Evolutionary conservation across 2,888 invertebrate species (phyloP), one percentile per base, ranked within the genome.

Genomic region (Marasmarcha lunaedactyla): DNA sequence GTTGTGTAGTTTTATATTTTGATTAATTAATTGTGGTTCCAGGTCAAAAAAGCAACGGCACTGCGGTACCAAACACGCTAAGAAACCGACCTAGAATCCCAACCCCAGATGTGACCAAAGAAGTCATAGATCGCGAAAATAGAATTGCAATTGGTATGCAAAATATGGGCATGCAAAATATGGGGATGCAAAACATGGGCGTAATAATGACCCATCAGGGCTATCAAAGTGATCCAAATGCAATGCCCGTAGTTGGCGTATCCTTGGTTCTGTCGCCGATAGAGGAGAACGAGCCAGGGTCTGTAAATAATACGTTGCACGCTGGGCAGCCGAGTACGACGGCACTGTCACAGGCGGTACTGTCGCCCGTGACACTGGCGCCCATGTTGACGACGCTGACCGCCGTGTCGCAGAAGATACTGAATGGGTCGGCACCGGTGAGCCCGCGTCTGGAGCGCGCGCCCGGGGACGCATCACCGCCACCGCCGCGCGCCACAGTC

Each of bases 21-120:
- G 5, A 25, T 6, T 6, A 25, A 25, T 25, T 25, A 25, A 25
- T 25, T 25, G 10, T 30, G 9, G 4, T 30, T 90, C 90, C 88
- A 52, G 87, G 88, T 27, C 84, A 86, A 53, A 90, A 90, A 66
- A 81, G 91, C 52, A 92, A 91, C 63, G 90, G 90, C 2, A 78
- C 88, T 1, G 87, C 86, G 10, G 74, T 89, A 26, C 87, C 90
- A 5, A 85, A 88, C 46, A 87, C 87, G n/a, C 74, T 90, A 45
- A 91, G 91, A 59, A 90, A 91, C 58, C 86, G 94, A 40, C 94
- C 94, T n/a, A 86, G 94, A 39, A 94, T 95, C 51, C 94, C 94
- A 30, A 94, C 94, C 5, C 94, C 94, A 0, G 94, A 94, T 64
- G 93, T 93, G 5, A 89, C 92, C 25, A 93, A 93, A 69, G 93